These are phyloP conservation scores for Tokudaia tokunoshimensis DNA, from an alignment of 2,797 vertebrate genomes.

Conservation along the genomic window DNA sequence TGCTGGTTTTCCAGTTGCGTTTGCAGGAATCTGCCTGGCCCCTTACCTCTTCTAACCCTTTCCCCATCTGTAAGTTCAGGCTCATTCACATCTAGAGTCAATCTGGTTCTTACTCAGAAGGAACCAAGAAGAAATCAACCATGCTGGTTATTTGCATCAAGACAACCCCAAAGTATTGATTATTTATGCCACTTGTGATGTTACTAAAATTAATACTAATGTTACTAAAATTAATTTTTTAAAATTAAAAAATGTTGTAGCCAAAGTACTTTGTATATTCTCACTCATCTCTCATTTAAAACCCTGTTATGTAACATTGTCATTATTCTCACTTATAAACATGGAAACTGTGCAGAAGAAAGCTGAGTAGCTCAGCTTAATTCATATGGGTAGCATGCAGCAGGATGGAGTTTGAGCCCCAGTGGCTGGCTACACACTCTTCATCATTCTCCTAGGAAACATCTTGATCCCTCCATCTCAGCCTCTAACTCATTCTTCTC, in stretches of 20 bases:
- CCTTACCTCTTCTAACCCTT: neutral
- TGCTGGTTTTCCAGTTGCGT: neutral
- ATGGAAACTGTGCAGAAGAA: neutral
- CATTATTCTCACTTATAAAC: neutral
- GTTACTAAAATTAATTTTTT: neutral
- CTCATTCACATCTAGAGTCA: neutral
- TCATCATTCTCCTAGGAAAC: neutral
- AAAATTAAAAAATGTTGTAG: neutral
- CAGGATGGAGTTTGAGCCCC: neutral
- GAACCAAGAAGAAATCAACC: neutral
- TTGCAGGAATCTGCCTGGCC: neutral
- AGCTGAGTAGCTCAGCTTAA: neutral
- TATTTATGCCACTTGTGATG: neutral
- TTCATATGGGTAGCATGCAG: neutral
- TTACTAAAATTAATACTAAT: neutral
- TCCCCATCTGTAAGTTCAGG: neutral
- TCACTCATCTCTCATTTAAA: neutral
- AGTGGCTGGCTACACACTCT: neutral
- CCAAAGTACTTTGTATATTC: neutral
- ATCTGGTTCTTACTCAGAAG: neutral
- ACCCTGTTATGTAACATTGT: neutral
- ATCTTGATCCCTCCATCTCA: constrained; percentile 13
- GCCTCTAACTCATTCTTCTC: neutral
- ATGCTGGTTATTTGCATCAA: neutral
- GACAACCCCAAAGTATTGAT: neutral